Conservation (phyloP, 35 echinoderm and acorn worm genomes). For the Chiridota heheva region DNA sequence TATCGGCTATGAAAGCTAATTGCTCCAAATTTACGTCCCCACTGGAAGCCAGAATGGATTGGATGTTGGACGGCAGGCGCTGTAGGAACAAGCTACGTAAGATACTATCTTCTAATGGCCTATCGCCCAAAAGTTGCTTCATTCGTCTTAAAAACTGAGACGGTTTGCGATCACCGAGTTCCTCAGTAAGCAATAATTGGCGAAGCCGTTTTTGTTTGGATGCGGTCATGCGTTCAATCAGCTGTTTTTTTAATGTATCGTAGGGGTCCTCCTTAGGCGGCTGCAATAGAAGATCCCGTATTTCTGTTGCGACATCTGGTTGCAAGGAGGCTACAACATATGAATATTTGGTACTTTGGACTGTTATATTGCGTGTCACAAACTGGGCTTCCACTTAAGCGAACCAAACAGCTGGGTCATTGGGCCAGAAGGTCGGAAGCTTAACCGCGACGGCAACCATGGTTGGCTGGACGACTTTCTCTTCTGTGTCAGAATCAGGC, state of each 20-base stretch:
- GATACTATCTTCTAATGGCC: not conserved
- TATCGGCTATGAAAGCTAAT: slow-evolving; percentile 2
- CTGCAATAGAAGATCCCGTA: slow-evolving; percentile 25
- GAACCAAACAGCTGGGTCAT: slow-evolving; percentile 63
- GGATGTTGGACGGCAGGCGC: slow-evolving; percentile 22
- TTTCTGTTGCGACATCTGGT: slow-evolving; percentile 29
- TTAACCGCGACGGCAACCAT: slow-evolving; percentile 33
- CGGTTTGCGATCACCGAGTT: slow-evolving; percentile 28
- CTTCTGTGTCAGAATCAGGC: not conserved
- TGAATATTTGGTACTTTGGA: slow-evolving; percentile 12
- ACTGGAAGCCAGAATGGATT: slow-evolving; percentile 16
- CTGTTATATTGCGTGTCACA: slow-evolving; percentile 27
- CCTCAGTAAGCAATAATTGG: slow-evolving; percentile 24
- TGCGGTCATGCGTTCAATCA: slow-evolving; percentile 3
- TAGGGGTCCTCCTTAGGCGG: slow-evolving; percentile 2
- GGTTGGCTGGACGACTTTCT: not conserved
- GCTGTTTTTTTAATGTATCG: slow-evolving; percentile 13
- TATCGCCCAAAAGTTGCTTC: slow-evolving; percentile 8
- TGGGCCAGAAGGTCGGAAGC: slow-evolving; percentile 58
- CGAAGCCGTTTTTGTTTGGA: slow-evolving; percentile 27
- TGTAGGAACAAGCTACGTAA: not conserved
- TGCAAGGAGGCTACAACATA: slow-evolving; percentile 33
- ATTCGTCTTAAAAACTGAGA: slow-evolving; percentile 5
- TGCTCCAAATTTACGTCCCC: not conserved
- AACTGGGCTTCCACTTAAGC: slow-evolving; percentile 46